A percentile compares a stretch with the other conserved stretches of the same genome.
Evolutionary conservation across 2,888 invertebrate species (phyloP).

Genomic region (Lutraria lutraria): DNA sequence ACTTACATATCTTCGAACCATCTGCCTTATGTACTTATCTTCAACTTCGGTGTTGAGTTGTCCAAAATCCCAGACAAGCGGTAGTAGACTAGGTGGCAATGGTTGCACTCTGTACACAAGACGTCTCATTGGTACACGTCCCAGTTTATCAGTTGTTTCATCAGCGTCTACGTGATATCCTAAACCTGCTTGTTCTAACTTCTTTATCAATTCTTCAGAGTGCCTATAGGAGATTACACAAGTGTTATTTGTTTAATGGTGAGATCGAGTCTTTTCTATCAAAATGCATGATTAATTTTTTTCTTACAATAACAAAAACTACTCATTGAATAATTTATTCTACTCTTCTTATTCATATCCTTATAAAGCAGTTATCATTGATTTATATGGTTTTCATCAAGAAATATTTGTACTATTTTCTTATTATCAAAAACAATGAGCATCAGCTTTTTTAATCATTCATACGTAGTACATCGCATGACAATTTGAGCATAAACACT

Average conservation of each 20-base stretch:
- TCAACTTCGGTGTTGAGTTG: slow-evolving; percentile 80
- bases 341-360: not conserved
- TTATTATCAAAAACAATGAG: too few relatives aligned
- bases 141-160: slow-evolving; percentile 79
- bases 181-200: slow-evolving; percentile 83
- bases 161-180: slow-evolving; percentile 83
- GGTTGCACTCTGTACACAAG: slow-evolving; percentile 85
- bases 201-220: slow-evolving; percentile 80
- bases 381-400: not conserved
- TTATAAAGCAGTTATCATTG: not conserved
- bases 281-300: not conserved
- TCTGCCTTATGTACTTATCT: slow-evolving; percentile 82
- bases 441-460: too few relatives aligned
- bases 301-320: not conserved
- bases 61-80: slow-evolving; percentile 86
- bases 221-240: slow-evolving; percentile 75
- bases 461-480: too few relatives aligned
- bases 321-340: too few relatives aligned
- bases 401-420: not conserved
- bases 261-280: not conserved
- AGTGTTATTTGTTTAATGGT: not conserved
- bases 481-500: not conserved
- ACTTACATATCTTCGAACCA: slow-evolving; percentile 80
- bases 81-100: slow-evolving; percentile 83
- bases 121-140: slow-evolving; percentile 83